These are phyloP conservation scores for Achatina immaculata DNA, from an alignment of 1,140 invertebrate species.

Conservation along the genomic window DNA sequence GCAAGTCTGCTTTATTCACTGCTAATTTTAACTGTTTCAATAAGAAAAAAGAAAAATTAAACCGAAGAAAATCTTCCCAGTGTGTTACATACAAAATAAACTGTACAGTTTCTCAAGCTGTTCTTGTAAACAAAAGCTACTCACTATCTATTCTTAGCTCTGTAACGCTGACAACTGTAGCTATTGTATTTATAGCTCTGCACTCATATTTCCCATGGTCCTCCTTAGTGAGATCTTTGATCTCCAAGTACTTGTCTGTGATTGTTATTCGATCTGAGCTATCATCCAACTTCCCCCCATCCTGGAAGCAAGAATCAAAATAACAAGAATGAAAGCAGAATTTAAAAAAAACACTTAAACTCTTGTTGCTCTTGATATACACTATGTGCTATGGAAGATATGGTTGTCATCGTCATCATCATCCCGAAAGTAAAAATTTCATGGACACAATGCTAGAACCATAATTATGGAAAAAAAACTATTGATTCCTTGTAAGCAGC, in stretches of 20 bases:
- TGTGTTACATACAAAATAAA: no score
- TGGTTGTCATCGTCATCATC: background rate
- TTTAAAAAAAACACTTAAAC: background rate
- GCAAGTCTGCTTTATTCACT: no score
- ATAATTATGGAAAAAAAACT: no score
- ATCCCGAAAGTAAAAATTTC: no score
- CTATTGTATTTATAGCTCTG: slow-evolving; percentile 93
- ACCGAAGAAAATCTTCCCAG: no score
- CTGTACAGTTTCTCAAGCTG: background rate
- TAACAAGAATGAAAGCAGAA: background rate
- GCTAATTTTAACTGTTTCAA: no score
- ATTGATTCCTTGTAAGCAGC: no score
- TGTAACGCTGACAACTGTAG: slow-evolving; percentile 89
- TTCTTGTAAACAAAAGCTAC: slow-evolving; percentile 39
- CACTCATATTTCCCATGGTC: slow-evolving; percentile 97
- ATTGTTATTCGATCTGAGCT: slow-evolving; percentile 37
- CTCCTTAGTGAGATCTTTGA: slow-evolving; percentile 85
- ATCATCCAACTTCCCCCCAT: slow-evolving; percentile 42
- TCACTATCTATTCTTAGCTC: slow-evolving; percentile 88
- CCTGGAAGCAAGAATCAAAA: slow-evolving; percentile 39
- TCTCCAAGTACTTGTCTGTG: slow-evolving; percentile 88
- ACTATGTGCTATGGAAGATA: background rate
- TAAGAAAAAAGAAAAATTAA: no score
- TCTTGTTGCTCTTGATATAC: no score
- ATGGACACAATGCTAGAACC: no score